phyloP scores from a whole-genome alignment of 2,888 invertebrate genomes.

The Dimorphilus gyrociliatus region DNA sequence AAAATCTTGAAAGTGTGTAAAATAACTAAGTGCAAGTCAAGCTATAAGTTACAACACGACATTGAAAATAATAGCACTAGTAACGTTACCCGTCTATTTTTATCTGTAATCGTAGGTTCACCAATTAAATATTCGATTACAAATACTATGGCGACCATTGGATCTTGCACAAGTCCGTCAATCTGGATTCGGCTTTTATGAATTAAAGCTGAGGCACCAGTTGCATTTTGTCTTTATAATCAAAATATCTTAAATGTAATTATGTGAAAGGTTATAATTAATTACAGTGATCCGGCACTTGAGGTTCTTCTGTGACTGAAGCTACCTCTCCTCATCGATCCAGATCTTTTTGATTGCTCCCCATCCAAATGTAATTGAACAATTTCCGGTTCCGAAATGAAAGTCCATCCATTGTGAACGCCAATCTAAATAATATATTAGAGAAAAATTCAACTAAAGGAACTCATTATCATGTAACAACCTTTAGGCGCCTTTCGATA shows the following conservation, averaged over 20 bases:
- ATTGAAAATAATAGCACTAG: too few relatives aligned
- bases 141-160: slow-evolving; percentile 30
- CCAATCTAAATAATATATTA: slow-evolving; percentile 32
- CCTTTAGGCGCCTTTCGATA: slow-evolving; percentile 25
- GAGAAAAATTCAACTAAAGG: not conserved
- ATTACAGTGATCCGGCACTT: too few relatives aligned
- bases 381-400: slow-evolving; percentile 37
- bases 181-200: slow-evolving; percentile 24
- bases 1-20: too few relatives aligned
- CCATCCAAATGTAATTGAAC: slow-evolving; percentile 25
- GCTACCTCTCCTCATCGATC: too few relatives aligned
- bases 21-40: too few relatives aligned
- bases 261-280: too few relatives aligned
- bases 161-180: slow-evolving; percentile 27
- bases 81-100: slow-evolving; percentile 24
- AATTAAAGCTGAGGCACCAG: slow-evolving; percentile 13
- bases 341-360: too few relatives aligned
- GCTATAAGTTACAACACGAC: too few relatives aligned
- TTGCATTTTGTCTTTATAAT: too few relatives aligned
- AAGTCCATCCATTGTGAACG: slow-evolving; percentile 41
- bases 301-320: too few relatives aligned
- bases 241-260: too few relatives aligned
- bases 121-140: slow-evolving; percentile 30
- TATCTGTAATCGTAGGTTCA: slow-evolving; percentile 25
- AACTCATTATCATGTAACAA: slow-evolving; percentile 7